Conservation (phyloP, 2,113 vertebrate genomes). For the Cottus gobio region DNA sequence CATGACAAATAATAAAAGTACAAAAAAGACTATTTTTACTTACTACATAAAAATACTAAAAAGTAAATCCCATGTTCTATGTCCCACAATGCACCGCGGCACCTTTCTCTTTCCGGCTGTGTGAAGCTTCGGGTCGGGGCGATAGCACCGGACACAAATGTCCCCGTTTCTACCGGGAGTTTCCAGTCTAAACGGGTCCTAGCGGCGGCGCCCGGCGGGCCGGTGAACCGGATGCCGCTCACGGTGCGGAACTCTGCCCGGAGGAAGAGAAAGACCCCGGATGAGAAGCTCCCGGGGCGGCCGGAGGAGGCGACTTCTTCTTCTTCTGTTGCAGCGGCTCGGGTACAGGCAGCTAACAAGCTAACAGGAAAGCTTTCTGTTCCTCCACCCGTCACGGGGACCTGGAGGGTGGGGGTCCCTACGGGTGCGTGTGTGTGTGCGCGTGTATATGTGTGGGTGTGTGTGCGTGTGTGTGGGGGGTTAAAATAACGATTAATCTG, state of each 20-base stretch:
- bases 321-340: neutral
- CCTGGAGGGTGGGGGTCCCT: too few relatives aligned
- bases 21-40: too few relatives aligned
- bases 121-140: neutral
- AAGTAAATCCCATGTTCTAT: neutral
- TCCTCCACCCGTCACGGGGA: too few relatives aligned
- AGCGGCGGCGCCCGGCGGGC: neutral
- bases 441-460: too few relatives aligned
- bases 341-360: slow-evolving; percentile 23
- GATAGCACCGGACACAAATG: slow-evolving; percentile 13
- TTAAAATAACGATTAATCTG: neutral
- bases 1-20: too few relatives aligned
- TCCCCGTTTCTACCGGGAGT: neutral
- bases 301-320: slow-evolving; percentile 22
- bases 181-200: neutral
- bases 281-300: slow-evolving; percentile 49
- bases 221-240: slow-evolving; percentile 21
- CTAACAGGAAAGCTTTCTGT: too few relatives aligned
- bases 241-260: slow-evolving; percentile 29
- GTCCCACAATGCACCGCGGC: slow-evolving; percentile 58
- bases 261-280: slow-evolving; percentile 50
- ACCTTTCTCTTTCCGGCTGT: slow-evolving; percentile 4
- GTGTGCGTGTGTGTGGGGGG: too few relatives aligned
- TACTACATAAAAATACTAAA: too few relatives aligned
- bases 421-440: too few relatives aligned